phyloP scores from a whole-genome alignment of 92 coral and sea anemone genomes.

The Zoanthus sociatus region DNA sequence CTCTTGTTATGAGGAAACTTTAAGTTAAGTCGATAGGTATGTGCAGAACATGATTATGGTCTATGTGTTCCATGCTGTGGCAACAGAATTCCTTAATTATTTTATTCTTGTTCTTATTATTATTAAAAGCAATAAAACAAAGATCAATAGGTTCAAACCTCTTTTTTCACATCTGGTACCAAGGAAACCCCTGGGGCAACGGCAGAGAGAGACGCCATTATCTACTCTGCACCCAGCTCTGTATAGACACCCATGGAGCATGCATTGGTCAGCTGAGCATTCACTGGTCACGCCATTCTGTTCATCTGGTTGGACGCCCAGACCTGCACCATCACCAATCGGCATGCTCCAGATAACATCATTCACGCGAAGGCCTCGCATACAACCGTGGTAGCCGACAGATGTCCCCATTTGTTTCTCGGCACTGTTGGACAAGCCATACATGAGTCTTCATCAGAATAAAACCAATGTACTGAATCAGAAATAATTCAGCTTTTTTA shows the following conservation, averaged over 20 bases:
- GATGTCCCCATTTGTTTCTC: slow-evolving; percentile 21
- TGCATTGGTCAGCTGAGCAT: slow-evolving; percentile 25
- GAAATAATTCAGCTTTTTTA: no score
- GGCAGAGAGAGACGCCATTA: background rate
- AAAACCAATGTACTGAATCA: no score
- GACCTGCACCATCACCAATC: no score
- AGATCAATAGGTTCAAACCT: background rate
- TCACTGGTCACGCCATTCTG: background rate
- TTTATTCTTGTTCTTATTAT: no score
- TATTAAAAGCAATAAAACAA: background rate
- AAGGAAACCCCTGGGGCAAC: slow-evolving; percentile 3
- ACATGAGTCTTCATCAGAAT: no score
- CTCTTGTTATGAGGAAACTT: no score
- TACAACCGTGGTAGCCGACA: slow-evolving; percentile 13
- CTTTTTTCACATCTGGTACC: slow-evolving; percentile 34
- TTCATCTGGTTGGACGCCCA: background rate
- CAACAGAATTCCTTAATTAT: no score
- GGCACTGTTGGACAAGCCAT: background rate
- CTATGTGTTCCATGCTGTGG: no score
- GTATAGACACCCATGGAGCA: slow-evolving; percentile 15
- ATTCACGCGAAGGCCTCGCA: slow-evolving; percentile 17
- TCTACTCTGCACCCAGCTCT: background rate
- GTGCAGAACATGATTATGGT: no score
- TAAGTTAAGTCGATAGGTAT: no score
- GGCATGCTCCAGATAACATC: slow-evolving; percentile 13